Conservation (phyloP, 1,140 invertebrate species). For the Drosophila serrata region DNA sequence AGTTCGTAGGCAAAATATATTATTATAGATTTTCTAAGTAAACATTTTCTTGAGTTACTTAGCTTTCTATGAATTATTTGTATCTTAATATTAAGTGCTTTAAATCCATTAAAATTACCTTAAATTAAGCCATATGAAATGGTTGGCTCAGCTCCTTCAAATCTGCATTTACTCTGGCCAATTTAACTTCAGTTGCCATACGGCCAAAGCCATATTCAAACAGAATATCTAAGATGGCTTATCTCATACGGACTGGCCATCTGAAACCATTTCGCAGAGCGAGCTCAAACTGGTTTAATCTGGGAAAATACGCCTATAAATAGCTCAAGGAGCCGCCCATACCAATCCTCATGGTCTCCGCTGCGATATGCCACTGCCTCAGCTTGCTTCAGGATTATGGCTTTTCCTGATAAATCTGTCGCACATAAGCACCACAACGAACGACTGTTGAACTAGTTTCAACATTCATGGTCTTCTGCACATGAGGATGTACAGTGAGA, state of each 20-base stretch:
- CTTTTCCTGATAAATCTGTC: conserved; percentile 62
- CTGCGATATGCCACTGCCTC: neutral
- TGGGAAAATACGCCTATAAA: conserved; percentile 56
- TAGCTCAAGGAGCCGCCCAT: conserved; percentile 29
- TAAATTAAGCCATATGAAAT: conserved; percentile 12
- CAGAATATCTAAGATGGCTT: conserved; percentile 35
- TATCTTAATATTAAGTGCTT: neutral
- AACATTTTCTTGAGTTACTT: neutral
- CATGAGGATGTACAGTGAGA: conserved; percentile 12
- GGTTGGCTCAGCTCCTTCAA: neutral
- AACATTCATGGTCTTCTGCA: conserved; percentile 37
- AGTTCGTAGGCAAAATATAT: neutral
- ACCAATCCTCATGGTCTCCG: neutral
- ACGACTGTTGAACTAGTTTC: conserved; percentile 53
- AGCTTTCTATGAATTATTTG: no score
- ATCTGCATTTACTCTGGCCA: conserved; percentile 2
- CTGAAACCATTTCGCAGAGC: conserved; percentile 23
- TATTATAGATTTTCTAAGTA: no score
- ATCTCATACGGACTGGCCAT: conserved; percentile 21
- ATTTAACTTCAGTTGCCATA: conserved; percentile 21
- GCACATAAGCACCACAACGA: conserved; percentile 52
- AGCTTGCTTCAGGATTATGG: conserved; percentile 45
- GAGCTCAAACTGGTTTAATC: conserved; percentile 41
- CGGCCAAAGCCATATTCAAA: conserved; percentile 36
- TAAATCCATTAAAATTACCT: neutral